Base-by-base conservation (phyloP, 2,888 invertebrate species). In the Synanthedon tipuliformis region DNA sequence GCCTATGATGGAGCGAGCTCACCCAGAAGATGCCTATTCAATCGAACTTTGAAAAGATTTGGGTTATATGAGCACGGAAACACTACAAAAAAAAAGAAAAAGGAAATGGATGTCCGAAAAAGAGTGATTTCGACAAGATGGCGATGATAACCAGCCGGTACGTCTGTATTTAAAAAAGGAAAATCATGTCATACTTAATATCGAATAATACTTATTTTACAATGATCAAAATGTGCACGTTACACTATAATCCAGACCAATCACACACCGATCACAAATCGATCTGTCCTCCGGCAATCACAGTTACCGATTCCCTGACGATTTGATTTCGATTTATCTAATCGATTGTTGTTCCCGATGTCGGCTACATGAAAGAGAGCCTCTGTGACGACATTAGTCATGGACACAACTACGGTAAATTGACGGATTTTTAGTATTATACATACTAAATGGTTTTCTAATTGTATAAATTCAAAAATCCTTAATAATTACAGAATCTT, bases 311-410 rank as follows among this genome's bases (percentile, higher is more conserved):
- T 75, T 68, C 69, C 66, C 63, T 65, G 61, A 64, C 71, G 74
- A 74, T 77, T 73, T 76, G 78, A 76, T 78, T 75, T 72, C 64
- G 73, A 78, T 74, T 73, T 66, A 68, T 66, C 71, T 67, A 34
- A 63, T 61, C 75, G 69, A 75, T 75, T 75, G 74, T 66, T 49
- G 61, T 71, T 70, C 67, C 68, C 68, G 63, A 67, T 57, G 60
- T 66, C 76, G 79, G 75, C 65, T 54, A 63, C 62, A 65, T 78
- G 73, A 81, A 78, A 79, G 64, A 69, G 58, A 60, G 41, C 16
- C 11, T 11, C 56, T 60, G 68, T 61, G 60, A 65, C 58, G 62
- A 65, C 67, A 73, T 81, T 76, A 70, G 79, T 77, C 80, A 81
- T 71, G 76, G 78, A 67, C 68, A 71, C 68, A 60, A 69, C 71